A percentile compares a stretch with the other conserved stretches of the same genome.
Conservation (phyloP, 2,113 vertebrate species). For the Echinops telfairi region DNA sequence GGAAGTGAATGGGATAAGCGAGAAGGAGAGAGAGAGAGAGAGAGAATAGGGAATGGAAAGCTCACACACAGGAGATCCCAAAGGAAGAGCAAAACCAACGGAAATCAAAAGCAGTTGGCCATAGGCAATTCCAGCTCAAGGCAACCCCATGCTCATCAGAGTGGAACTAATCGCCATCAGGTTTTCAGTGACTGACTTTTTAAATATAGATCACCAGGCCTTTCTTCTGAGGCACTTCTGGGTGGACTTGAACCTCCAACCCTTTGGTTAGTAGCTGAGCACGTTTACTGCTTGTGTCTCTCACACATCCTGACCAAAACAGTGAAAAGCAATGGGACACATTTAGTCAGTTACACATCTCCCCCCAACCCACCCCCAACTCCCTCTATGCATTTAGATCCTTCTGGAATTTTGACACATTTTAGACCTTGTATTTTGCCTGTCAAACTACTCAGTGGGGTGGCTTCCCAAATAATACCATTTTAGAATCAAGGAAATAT, state of each 20-base stretch:
- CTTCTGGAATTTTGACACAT: not conserved
- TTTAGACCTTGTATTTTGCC: constrained; percentile 7
- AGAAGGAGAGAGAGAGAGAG: not conserved
- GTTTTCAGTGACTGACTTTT: not conserved
- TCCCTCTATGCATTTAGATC: not conserved
- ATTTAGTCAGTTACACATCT: not conserved
- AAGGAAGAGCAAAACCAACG: not conserved
- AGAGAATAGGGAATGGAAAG: not conserved
- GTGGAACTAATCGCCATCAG: not conserved
- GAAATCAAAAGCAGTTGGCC: not conserved
- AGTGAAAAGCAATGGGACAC: not conserved
- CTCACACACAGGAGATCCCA: not conserved
- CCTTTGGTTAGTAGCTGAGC: not conserved
- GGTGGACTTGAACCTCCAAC: not conserved
- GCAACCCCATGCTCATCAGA: not conserved
- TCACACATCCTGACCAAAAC: not conserved
- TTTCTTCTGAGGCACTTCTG: not conserved
- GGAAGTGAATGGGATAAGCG: not conserved
- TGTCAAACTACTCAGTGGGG: not conserved
- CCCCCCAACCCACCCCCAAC: too few species aligned
- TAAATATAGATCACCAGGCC: not conserved
- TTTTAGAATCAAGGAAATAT: constrained; percentile 38
- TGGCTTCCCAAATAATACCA: not conserved
- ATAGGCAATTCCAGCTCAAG: not conserved
- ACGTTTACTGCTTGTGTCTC: not conserved